Evolutionary conservation across 1,140 invertebrate species (phyloP).

Genomic region (Dreissena polymorpha): DNA sequence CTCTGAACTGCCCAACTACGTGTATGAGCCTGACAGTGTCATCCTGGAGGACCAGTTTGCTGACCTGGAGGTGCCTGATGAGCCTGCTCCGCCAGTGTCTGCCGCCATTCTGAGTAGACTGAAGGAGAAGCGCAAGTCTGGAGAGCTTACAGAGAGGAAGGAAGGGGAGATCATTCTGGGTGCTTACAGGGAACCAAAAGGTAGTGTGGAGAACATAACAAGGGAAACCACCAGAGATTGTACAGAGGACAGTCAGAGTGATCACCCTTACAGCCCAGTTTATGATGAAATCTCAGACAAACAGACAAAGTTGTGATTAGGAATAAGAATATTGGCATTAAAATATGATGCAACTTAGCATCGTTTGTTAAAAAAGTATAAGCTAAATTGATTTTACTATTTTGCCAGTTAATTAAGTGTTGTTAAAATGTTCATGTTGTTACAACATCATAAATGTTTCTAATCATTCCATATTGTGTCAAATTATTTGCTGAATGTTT

Average conservation of each 20-base stretch:
- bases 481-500: too few relatives aligned
- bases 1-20: conserved; percentile 24
- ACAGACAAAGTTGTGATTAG: conserved; percentile 41
- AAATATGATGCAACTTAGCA: not conserved
- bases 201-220: conserved; percentile 27
- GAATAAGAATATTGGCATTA: not conserved
- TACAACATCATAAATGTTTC: too few relatives aligned
- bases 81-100: conserved; percentile 27
- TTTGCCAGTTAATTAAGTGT: not conserved
- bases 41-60: conserved; percentile 24
- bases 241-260: conserved; percentile 17
- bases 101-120: conserved; percentile 1
- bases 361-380: not conserved
- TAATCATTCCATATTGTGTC: too few relatives aligned
- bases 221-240: conserved; percentile 4
- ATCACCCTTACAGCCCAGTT: conserved; percentile 48
- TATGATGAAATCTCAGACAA: conserved; percentile 46
- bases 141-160: not conserved
- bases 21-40: conserved; percentile 19
- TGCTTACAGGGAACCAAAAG: conserved; percentile 36
- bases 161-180: conserved; percentile 17
- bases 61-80: conserved; percentile 41
- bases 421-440: too few relatives aligned
- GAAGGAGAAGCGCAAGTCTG: not conserved
- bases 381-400: not conserved